Evolutionary conservation across 2,888 invertebrate genomes (phyloP).

Genomic region (Monochamus alternatus): DNA sequence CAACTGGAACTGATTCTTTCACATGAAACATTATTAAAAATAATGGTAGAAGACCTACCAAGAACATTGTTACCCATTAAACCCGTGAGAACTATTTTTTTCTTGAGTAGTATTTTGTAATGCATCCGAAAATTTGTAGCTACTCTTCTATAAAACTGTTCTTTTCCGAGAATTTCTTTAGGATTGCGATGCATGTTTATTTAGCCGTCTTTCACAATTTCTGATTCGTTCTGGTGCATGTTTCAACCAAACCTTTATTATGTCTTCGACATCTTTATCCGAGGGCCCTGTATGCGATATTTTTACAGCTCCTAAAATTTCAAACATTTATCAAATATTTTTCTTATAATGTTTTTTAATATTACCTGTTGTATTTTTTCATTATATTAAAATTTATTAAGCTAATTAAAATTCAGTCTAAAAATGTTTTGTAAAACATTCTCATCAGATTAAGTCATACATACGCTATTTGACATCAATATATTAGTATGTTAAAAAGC

Average conservation of each 20-base stretch:
- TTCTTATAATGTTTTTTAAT: neutral
- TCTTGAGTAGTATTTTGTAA: neutral
- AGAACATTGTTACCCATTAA: neutral
- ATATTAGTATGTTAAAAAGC: neutral
- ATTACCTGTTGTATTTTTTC: too few species aligned
- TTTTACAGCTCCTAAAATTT: neutral
- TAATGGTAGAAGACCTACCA: neutral
- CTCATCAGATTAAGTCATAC: too few species aligned
- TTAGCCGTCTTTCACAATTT: conserved; percentile 1
- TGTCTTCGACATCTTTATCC: neutral
- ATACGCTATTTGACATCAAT: too few species aligned
- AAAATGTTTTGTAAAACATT: neutral
- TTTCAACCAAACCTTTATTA: neutral
- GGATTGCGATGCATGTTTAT: neutral
- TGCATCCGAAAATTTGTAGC: neutral
- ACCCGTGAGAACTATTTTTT: neutral
- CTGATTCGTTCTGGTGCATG: conserved; percentile 13
- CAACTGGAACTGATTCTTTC: neutral
- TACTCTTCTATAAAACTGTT: conserved; percentile 14
- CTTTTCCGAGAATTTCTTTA: conserved; percentile 19
- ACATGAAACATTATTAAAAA: neutral
- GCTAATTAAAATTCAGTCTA: neutral
- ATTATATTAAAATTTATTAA: neutral
- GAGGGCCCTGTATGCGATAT: neutral
- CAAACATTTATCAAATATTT: neutral